phyloP scores from a whole-genome alignment of 2,888 invertebrate species.

The Mythimna vitellina region DNA sequence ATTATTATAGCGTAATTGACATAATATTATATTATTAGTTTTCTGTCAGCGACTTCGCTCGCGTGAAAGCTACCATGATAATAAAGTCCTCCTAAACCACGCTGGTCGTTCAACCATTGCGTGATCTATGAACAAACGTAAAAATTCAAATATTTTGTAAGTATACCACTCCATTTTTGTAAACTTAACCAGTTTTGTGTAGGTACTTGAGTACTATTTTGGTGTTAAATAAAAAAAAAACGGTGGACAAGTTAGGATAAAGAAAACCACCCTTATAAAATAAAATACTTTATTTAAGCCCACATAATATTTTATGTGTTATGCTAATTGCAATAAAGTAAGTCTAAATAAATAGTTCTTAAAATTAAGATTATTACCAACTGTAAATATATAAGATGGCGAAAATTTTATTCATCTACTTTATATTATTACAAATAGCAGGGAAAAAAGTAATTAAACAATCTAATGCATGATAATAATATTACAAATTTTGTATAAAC shows the following conservation, averaged over 20 bases:
- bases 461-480: slow-evolving; percentile 55
- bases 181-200: not conserved
- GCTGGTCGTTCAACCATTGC: not conserved
- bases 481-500: slow-evolving; percentile 50
- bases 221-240: not conserved
- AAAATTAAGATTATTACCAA: slow-evolving; percentile 76
- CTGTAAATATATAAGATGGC: slow-evolving; percentile 69
- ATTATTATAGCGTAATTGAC: too few relatives aligned
- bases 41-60: not conserved
- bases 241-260: not conserved
- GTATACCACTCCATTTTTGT: not conserved
- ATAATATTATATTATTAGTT: not conserved
- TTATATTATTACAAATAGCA: slow-evolving; percentile 58
- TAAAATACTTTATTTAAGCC: slow-evolving; percentile 90
- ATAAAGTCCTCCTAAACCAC: not conserved
- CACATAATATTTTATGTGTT: slow-evolving; percentile 82
- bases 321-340: slow-evolving; percentile 80
- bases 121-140: not conserved
- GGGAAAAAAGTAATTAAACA: slow-evolving; percentile 60
- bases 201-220: not conserved
- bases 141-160: too few relatives aligned
- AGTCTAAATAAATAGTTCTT: slow-evolving; percentile 84
- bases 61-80: not conserved
- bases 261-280: slow-evolving; percentile 73
- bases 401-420: slow-evolving; percentile 54